Evolutionary conservation across 1,140 invertebrate genomes (phyloP).

Genomic region (Gryon sp.): DNA sequence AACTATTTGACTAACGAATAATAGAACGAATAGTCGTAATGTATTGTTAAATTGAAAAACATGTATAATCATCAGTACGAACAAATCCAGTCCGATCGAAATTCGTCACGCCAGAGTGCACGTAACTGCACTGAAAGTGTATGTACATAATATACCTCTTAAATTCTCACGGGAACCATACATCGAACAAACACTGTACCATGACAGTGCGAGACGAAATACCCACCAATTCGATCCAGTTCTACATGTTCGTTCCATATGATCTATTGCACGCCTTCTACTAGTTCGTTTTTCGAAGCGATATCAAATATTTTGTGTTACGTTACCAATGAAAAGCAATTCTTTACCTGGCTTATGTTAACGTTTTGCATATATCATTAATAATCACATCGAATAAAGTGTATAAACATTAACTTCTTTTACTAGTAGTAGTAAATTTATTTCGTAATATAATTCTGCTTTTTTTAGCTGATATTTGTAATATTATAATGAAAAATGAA

Average conservation of each 20-base stretch:
- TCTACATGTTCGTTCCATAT: constrained; percentile 18
- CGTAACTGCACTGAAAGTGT: constrained; percentile 53
- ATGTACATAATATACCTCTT: constrained; percentile 54
- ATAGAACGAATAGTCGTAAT: not conserved
- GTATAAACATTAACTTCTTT: not conserved
- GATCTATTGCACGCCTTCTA: constrained; percentile 24
- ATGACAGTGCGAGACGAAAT: constrained; percentile 57
- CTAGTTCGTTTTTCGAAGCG: constrained; percentile 33
- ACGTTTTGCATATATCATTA: not conserved
- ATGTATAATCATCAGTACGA: constrained; percentile 46
- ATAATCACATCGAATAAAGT: no score
- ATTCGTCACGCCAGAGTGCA: constrained; percentile 47
- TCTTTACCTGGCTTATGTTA: constrained; percentile 26
- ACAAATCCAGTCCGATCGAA: constrained; percentile 45
- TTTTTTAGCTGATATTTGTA: no score
- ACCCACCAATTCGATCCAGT: constrained; percentile 39
- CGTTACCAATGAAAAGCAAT: constrained; percentile 32
- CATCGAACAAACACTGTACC: constrained; percentile 44
- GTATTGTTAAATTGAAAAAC: constrained; percentile 29
- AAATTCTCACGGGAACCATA: constrained; percentile 57
- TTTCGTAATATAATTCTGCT: no score
- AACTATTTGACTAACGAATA: constrained; percentile 3
- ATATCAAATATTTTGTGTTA: constrained; percentile 46
- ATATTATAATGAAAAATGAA: no score
- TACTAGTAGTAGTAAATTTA: not conserved